phyloP scores from a whole-genome alignment of 2,797 vertebrate species.

The Rhinoraja longicauda region DNA sequence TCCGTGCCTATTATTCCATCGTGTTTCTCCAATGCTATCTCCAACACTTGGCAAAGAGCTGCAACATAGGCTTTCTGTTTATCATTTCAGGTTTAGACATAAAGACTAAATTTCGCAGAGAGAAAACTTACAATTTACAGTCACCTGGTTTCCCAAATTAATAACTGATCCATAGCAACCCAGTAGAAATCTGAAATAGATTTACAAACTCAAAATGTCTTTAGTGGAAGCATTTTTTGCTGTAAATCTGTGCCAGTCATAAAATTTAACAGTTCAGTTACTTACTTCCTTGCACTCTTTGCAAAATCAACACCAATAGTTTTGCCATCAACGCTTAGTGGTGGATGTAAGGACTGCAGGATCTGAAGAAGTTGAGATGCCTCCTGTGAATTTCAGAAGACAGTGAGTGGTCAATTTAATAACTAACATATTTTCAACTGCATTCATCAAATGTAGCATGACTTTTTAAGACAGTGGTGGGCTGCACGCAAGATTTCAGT shows the following conservation, averaged over 20 bases:
- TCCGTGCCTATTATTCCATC: not conserved
- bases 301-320: conserved; percentile 97
- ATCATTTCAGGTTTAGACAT: not conserved
- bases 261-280: conserved; percentile 43
- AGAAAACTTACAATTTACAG: not conserved
- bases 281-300: conserved; percentile 96
- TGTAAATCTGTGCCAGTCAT: not conserved
- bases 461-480: not conserved
- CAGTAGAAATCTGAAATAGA: not conserved
- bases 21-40: not conserved
- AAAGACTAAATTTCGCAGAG: not conserved
- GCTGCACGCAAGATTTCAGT: not conserved
- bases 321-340: conserved; percentile 93
- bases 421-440: not conserved
- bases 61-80: not conserved
- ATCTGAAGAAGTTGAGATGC: conserved; percentile 94
- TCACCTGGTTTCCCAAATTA: not conserved
- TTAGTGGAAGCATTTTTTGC: not conserved
- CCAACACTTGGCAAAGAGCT: not conserved
- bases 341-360: conserved; percentile 88
- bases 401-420: not conserved
- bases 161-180: not conserved
- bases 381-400: conserved; percentile 62
- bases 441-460: not conserved
- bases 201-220: not conserved